phyloP scores from a whole-genome alignment of 2,113 vertebrate genomes.

The Numida meleagris region DNA sequence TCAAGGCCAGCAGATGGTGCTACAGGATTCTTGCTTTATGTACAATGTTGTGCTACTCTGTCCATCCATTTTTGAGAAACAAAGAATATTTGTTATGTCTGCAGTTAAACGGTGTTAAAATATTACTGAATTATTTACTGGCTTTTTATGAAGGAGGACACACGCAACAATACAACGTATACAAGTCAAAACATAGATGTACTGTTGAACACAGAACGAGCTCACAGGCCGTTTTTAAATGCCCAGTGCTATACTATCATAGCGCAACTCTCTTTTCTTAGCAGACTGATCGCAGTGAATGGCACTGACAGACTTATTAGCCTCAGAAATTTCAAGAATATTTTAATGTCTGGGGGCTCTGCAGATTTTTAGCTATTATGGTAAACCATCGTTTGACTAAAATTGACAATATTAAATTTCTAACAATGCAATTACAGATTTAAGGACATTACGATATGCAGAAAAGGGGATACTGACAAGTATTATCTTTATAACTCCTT shows the following conservation, averaged over 20 bases:
- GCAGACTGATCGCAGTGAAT: not conserved
- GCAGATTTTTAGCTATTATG: constrained; percentile 54
- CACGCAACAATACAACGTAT: not conserved
- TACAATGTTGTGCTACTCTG: not conserved
- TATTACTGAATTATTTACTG: not conserved
- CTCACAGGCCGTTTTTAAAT: not conserved
- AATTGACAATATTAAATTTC: constrained; percentile 63
- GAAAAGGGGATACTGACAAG: not conserved
- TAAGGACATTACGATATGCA: not conserved
- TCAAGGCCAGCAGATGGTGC: constrained; percentile 78
- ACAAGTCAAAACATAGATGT: not conserved
- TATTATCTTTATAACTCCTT: not conserved
- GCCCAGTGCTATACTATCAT: not conserved
- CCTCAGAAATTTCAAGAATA: constrained; percentile 47
- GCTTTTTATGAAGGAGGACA: not conserved
- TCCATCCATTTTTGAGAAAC: constrained; percentile 65
- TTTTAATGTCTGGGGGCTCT: constrained; percentile 58
- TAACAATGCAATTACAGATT: constrained; percentile 43
- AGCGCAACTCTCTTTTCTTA: not conserved
- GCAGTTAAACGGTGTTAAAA: constrained; percentile 26
- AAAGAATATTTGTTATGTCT: constrained; percentile 73
- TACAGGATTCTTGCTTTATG: constrained; percentile 64
- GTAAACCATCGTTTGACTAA: constrained; percentile 52
- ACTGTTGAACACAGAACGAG: not conserved
- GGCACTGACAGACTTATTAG: not conserved